Base-by-base conservation (phyloP, 1,140 invertebrate genomes). In the Atopsyche davidsoni region DNA sequence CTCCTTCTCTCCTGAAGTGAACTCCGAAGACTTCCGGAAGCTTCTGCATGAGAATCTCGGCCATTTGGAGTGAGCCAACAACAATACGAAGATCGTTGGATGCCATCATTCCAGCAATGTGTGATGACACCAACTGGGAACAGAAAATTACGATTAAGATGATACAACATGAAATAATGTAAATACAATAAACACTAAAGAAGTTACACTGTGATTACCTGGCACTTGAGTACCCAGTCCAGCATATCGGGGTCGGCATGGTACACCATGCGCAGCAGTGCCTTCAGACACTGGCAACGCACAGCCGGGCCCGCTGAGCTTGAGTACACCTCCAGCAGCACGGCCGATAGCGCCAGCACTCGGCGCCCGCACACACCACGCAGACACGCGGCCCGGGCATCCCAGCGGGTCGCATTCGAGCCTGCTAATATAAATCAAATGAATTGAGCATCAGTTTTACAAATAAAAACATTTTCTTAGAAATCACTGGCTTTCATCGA, bases 81-180 rank as follows among this genome's bases (percentile, higher is more conserved):
- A 97, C 92, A 60, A 98, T 96, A 62, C 92, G 83, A 35, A 96
- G 75, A 75, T 98, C 94, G 61, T 86, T 87, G 1, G 94, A 96
- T 0, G 93, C 93, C 79, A 98, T 81, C 95, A 98, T 98, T 31
- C 92, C 92, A 24, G 95, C 94, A 62, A 98, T 92, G 66, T 98
- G 93, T 59, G 92, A 96, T 16, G 93, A 95, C 14, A 98, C 92
- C 50, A 92, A 79, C 69, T 73, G 55, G 10, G 39, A 51, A 14
- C 6, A 24, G 11, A 4, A 18, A 11, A 11, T 41, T 2, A n/a
- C 22, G 13, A 46, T 11, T 13, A 24, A 19, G 21, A 42, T 16
- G 14, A 36, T 36, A 36, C 14, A 36, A 7, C 7, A 36, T 9
- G 14, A 10, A 36, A 36, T 9, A 28, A 28, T 28, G 25, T 28